Percentiles rank a stretch among this genome's conserved stretches.
phyloP scores from a whole-genome alignment of 2,113 vertebrate species.

The Saccopteryx leptura region DNA sequence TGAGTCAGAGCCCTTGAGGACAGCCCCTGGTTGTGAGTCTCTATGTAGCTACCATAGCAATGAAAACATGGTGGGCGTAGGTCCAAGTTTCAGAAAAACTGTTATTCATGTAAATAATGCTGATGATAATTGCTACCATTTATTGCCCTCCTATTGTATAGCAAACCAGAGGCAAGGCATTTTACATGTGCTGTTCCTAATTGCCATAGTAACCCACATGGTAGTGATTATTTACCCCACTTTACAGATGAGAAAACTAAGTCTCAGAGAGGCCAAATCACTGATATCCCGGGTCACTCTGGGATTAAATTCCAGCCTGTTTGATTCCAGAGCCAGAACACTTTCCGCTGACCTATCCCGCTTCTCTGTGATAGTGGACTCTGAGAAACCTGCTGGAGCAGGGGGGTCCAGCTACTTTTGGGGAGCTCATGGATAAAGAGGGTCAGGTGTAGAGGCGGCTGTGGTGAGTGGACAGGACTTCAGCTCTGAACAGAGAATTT shows the following conservation, averaged over 20 bases:
- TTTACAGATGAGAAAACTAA: slow-evolving; percentile 33
- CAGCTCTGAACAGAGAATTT: neutral
- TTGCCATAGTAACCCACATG: neutral
- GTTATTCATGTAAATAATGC: neutral
- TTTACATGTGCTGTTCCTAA: neutral
- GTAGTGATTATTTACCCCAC: neutral
- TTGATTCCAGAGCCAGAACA: neutral
- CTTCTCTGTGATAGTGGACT: neutral
- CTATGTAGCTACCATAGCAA: neutral
- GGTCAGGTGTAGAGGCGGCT: neutral
- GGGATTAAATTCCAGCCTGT: neutral
- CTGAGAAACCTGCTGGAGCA: neutral
- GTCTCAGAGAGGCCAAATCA: neutral
- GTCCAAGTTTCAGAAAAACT: neutral
- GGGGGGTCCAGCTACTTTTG: neutral
- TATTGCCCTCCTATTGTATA: neutral
- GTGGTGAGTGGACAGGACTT: fast-evolving
- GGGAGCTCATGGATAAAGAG: neutral
- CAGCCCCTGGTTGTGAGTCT: neutral
- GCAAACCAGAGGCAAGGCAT: neutral
- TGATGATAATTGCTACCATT: neutral
- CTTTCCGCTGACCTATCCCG: neutral
- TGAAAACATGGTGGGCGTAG: neutral
- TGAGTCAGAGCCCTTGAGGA: neutral
- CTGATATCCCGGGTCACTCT: neutral